Base-by-base conservation (phyloP, 2,888 invertebrate species). In the Chydorus sphaericus region DNA sequence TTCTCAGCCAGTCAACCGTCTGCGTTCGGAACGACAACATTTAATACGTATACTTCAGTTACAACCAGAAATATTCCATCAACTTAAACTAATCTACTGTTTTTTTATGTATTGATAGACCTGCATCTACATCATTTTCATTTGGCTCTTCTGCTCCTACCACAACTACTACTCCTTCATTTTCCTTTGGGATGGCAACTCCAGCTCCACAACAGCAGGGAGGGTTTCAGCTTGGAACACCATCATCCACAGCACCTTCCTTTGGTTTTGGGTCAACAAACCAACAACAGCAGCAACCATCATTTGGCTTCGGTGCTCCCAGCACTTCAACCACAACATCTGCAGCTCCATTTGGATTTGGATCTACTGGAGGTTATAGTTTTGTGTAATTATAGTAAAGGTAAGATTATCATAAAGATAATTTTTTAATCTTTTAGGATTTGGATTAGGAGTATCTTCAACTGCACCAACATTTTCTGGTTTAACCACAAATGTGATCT, bases 401-500 rank as follows among this genome's bases (percentile, higher is more conserved):
- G 39, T 7, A 11, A 20, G 18, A 20, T 39, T 1, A 8, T 14
- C 23, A 26, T 49, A 2, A 49, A 49, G 16, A 23, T 11, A 14
- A 49, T 20, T 48, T 3, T 23, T 14, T 7, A 6, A 7, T 29
- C 14, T 16, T 4, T n/a, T 36, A 52, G 52, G 52, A 11, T 55
- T 48, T 49, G 52, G 55, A n/a, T 26, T 54, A n/a, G 36, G 56
- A 18, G 18, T 49, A 55, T 11, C 28, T 33, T 29, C 53, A 29
- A 28, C 38, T 36, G 54, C 57, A 36, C 39, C 26, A 4, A 20
- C 57, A 20, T 44, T 61, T 8, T 48, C 61, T 20, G 61, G 61
- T 3, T 29, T 60, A 14, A 63, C 66, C 56, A 62, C 65, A 8
- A 64, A 67, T 60, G 61, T 65, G 26, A 61, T 64, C 30, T 63